Conservation (phyloP, 2,113 vertebrate species). For the Mustela lutreola region DNA sequence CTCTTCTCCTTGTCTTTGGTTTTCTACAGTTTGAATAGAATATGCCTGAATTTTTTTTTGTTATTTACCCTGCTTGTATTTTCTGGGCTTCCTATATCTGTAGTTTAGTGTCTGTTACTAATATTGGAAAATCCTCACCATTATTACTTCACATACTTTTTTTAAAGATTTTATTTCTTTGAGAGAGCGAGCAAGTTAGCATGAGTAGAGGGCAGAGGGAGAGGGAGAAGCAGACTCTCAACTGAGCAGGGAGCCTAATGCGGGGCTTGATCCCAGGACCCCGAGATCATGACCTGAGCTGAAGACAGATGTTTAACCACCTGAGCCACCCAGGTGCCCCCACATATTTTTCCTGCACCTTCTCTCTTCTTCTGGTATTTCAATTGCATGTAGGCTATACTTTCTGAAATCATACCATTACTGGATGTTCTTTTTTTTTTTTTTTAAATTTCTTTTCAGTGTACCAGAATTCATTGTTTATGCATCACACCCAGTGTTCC, state of each 20-base stretch:
- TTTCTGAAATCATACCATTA: background rate
- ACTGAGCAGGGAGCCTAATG: background rate
- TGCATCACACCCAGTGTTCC: too few relatives aligned
- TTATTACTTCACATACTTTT: background rate
- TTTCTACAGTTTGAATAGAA: background rate
- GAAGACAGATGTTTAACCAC: background rate
- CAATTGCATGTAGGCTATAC: background rate
- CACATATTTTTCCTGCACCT: background rate
- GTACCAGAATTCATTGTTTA: too few relatives aligned
- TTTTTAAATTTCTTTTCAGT: background rate
- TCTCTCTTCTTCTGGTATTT: background rate
- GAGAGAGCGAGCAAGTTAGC: background rate
- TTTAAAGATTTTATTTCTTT: background rate
- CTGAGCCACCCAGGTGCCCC: background rate
- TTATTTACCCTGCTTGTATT: background rate
- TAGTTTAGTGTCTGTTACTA: background rate
- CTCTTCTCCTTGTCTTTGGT: background rate
- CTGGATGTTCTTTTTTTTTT: background rate
- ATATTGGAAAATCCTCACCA: background rate
- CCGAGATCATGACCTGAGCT: background rate
- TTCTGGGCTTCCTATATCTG: background rate
- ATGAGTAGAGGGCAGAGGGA: background rate
- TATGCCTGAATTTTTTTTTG: background rate
- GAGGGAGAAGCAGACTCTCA: background rate
- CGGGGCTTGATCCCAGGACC: background rate